Conservation (phyloP, 2,797 vertebrate genomes). For the Alfaro cultratus region DNA sequence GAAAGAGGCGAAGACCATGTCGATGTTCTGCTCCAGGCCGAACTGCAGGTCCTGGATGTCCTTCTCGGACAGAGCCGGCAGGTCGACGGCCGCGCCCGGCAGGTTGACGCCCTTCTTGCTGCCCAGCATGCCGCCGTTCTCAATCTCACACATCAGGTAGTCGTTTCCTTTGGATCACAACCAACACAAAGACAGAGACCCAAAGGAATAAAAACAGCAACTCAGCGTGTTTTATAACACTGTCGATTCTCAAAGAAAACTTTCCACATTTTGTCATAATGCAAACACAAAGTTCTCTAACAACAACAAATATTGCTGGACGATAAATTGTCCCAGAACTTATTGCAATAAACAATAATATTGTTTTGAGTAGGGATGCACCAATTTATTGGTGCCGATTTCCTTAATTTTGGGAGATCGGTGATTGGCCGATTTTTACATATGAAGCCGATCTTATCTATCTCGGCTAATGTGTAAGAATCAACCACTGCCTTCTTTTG, state of each 20-base stretch:
- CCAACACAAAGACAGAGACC: background rate
- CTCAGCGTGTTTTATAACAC: background rate
- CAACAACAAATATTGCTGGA: too few species aligned
- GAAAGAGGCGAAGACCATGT: constrained; percentile 99
- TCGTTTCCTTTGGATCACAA: constrained; percentile 80
- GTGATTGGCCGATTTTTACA: too few species aligned
- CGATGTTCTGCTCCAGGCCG: constrained; percentile 93
- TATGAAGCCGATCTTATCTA: too few species aligned
- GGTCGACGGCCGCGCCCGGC: constrained; percentile 92
- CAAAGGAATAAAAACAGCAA: background rate
- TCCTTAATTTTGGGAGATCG: too few species aligned
- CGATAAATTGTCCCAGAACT: too few species aligned
- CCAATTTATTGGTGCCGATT: too few species aligned
- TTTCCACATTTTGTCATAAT: background rate
- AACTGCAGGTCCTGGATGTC: constrained; percentile 95
- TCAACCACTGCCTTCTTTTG: too few species aligned
- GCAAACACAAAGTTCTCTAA: background rate
- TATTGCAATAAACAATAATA: too few species aligned
- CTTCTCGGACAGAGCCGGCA: constrained; percentile 94
- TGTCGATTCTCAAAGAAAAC: background rate
- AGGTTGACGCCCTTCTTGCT: constrained; percentile 99
- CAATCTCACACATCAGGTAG: constrained; percentile 87
- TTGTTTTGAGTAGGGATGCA: too few species aligned
- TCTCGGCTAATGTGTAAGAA: too few species aligned
- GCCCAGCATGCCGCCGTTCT: constrained; percentile 91